These are phyloP conservation scores for Dipodomys ordii DNA, from an alignment of 2,113 vertebrate genomes.

Conservation along the genomic window DNA sequence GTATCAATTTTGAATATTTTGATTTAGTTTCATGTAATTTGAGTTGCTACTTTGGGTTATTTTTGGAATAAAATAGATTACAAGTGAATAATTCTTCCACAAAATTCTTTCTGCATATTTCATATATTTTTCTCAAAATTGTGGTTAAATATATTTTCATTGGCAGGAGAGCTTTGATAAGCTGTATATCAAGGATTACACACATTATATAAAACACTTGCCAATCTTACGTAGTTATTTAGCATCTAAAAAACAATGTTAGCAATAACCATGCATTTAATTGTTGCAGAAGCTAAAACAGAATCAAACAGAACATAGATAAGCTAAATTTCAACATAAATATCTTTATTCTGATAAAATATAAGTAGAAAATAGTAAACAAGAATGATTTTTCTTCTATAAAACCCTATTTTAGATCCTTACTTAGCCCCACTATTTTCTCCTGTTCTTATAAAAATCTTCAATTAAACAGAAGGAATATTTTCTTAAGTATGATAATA, in stretches of 20 bases:
- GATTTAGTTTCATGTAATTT: conserved; percentile 18
- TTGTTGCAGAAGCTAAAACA: conserved; percentile 25
- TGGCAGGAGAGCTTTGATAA: neutral
- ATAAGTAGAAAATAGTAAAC: conserved; percentile 31
- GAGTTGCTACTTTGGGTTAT: neutral
- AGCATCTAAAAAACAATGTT: neutral
- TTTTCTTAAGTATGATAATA: conserved; percentile 72
- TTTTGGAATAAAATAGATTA: neutral
- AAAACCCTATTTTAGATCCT: neutral
- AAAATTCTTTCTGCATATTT: conserved; percentile 5
- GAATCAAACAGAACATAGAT: neutral
- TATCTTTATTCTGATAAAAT: neutral
- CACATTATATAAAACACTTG: neutral
- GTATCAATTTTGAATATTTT: neutral
- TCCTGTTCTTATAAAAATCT: conserved; percentile 53
- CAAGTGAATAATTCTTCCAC: neutral
- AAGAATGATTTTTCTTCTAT: neutral
- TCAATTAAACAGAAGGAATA: conserved; percentile 75
- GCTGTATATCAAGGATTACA: neutral
- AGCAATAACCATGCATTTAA: neutral
- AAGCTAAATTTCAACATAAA: neutral
- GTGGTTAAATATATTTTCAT: neutral
- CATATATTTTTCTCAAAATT: neutral
- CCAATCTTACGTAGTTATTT: neutral
- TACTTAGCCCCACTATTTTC: neutral